phyloP scores from a whole-genome alignment of 2,888 invertebrate genomes.

The Ennomos quercinarius region DNA sequence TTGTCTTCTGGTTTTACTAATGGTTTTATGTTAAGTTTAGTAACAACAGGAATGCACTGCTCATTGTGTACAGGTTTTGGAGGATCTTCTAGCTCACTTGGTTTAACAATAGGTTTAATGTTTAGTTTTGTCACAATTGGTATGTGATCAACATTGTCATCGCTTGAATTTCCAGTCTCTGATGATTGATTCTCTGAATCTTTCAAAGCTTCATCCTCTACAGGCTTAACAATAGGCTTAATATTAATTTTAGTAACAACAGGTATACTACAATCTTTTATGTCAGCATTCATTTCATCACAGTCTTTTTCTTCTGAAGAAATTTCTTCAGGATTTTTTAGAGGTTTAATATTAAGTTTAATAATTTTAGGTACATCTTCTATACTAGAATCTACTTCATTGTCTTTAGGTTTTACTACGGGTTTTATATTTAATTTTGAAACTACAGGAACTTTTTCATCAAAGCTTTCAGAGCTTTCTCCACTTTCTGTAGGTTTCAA shows the following conservation, averaged over 20 bases:
- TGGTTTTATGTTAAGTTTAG: conserved; percentile 77
- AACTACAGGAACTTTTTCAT: conserved; percentile 78
- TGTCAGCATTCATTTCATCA: conserved; percentile 71
- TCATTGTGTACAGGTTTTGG: conserved; percentile 53
- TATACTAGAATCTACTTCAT: conserved; percentile 74
- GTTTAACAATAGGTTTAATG: conserved; percentile 84
- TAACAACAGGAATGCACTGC: conserved; percentile 68
- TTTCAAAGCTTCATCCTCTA: conserved; percentile 66
- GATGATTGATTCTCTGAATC: conserved; percentile 78
- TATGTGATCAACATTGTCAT: conserved; percentile 77
- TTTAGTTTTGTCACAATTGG: conserved; percentile 83
- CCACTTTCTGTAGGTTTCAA: conserved; percentile 71
- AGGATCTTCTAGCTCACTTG: conserved; percentile 57
- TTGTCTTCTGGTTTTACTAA: conserved; percentile 70
- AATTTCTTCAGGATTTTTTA: conserved; percentile 76
- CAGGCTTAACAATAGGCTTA: conserved; percentile 84
- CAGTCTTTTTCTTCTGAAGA: conserved; percentile 77
- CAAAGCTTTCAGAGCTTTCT: conserved; percentile 62
- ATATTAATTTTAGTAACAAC: conserved; percentile 82
- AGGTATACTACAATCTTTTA: conserved; percentile 76
- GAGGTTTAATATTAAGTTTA: conserved; percentile 84
- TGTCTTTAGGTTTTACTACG: conserved; percentile 78
- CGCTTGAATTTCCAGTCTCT: conserved; percentile 79
- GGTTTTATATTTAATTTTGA: conserved; percentile 85
- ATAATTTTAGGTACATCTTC: conserved; percentile 81